A percentile compares a stretch with the other conserved stretches of the same genome.
Conservation (phyloP, 2,888 invertebrate species). For the Aromia moschata region DNA sequence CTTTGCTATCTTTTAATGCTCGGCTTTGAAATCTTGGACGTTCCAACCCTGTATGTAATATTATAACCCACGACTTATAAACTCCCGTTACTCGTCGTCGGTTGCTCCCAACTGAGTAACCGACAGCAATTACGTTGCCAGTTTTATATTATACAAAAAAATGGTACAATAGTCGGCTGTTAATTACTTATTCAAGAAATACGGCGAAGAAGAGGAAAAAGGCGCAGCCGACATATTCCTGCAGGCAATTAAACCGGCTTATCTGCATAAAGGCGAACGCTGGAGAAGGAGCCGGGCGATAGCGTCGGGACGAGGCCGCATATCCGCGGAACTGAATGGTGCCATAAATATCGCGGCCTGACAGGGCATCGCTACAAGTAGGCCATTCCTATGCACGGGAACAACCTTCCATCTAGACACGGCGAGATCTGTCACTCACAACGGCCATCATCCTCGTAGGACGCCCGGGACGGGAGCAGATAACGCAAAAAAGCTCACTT, state of each 20-base stretch:
- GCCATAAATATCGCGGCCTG: constrained; percentile 57
- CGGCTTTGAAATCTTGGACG: no score
- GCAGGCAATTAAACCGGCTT: constrained; percentile 60
- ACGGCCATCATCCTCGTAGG: constrained; percentile 56
- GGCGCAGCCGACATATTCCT: constrained; percentile 30
- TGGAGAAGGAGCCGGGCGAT: constrained; percentile 37
- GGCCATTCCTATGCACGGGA: constrained; percentile 62
- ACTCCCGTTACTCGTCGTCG: no score
- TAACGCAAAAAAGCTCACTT: constrained; percentile 40
- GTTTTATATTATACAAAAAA: no score
- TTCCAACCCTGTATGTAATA: no score
- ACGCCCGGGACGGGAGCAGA: constrained; percentile 24
- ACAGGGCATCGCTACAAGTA: constrained; percentile 59
- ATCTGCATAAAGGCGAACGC: constrained; percentile 61
- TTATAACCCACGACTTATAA: no score
- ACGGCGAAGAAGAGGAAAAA: no score
- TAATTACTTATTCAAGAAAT: no score
- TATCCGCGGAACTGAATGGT: constrained; percentile 46
- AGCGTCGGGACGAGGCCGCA: constrained; percentile 35
- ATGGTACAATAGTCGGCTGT: no score
- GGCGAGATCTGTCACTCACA: constrained; percentile 64
- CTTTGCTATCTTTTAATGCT: no score
- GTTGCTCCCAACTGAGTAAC: no score
- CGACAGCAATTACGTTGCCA: no score
- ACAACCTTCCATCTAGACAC: constrained; percentile 63